Percentiles rank a stretch among this genome's conserved stretches.
Evolutionary conservation across 1,140 invertebrate species (phyloP).

Genomic region (Harpegnathos saltator): DNA sequence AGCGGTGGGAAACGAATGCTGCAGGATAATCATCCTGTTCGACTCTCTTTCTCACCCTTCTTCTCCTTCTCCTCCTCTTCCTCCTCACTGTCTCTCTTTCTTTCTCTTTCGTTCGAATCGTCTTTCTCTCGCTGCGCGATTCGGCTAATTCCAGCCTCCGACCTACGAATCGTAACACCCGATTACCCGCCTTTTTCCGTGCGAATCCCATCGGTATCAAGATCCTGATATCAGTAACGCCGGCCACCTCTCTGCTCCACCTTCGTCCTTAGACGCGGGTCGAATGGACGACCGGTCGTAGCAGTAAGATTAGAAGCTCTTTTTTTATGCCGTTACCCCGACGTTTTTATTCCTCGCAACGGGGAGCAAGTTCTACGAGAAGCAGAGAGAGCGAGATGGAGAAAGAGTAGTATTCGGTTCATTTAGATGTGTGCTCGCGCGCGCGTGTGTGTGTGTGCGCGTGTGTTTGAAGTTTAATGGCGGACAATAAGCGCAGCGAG

Average conservation of each 20-base stretch:
- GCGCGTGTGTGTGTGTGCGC: not conserved
- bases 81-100: too few species aligned
- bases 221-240: constrained; percentile 39
- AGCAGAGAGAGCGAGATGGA: not conserved
- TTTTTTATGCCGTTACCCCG: constrained; percentile 38
- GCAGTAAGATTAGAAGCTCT: constrained; percentile 30
- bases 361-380: not conserved
- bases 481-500: constrained; percentile 6
- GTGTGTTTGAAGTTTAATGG: constrained; percentile 15
- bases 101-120: not conserved
- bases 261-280: constrained; percentile 21
- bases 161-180: constrained; percentile 53
- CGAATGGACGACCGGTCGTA: constrained; percentile 35
- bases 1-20: constrained; percentile 56
- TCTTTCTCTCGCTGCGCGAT: constrained; percentile 33
- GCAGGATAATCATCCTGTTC: constrained; percentile 49
- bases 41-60: not conserved
- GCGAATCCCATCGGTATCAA: constrained; percentile 40
- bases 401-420: not conserved
- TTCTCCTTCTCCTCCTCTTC: too few species aligned
- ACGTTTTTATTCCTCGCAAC: constrained; percentile 19
- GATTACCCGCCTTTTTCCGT: constrained; percentile 31
- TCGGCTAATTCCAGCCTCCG: constrained; percentile 48
- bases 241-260: constrained; percentile 8
- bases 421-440: not conserved